These are phyloP conservation scores for Lepilemur septentrionalis DNA, from an alignment of 2,797 vertebrate genomes.

Conservation along the genomic window DNA sequence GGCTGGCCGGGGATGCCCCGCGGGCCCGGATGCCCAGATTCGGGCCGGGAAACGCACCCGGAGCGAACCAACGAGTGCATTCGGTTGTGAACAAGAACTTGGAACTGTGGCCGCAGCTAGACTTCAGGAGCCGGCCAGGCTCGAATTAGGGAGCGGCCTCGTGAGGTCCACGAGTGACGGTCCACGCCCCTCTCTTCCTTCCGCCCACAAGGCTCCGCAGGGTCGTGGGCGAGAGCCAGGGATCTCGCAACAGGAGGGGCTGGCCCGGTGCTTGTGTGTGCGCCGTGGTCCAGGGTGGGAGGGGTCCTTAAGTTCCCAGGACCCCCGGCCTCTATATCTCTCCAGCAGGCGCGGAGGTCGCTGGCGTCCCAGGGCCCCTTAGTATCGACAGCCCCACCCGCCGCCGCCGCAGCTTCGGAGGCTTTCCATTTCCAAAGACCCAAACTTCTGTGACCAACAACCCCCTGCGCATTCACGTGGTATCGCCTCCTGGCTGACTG, in stretches of 20 bases:
- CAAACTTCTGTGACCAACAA: background rate
- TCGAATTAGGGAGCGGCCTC: too few relatives aligned
- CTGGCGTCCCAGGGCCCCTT: background rate
- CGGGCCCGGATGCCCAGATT: background rate
- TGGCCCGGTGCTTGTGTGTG: rapidly evolving
- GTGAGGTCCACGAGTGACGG: background rate
- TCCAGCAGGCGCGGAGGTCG: background rate
- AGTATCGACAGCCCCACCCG: background rate
- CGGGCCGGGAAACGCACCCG: background rate
- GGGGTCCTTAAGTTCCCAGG: background rate
- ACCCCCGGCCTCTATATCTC: background rate
- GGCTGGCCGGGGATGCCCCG: background rate
- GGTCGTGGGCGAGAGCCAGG: background rate
- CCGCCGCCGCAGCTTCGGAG: background rate
- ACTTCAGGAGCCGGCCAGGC: background rate
- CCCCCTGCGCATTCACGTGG: background rate
- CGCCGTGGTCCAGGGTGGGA: background rate
- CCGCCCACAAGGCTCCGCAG: rapidly evolving
- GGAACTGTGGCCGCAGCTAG: background rate
- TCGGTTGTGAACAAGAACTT: background rate
- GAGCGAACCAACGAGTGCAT: background rate
- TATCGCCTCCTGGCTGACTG: background rate
- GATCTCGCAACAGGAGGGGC: background rate
- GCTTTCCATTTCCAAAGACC: background rate
- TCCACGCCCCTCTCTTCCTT: background rate